Evolutionary conservation across 2,888 invertebrate genomes (phyloP), one percentile per base, ranked within the genome.

Genomic region (Coenonympha arcania): DNA sequence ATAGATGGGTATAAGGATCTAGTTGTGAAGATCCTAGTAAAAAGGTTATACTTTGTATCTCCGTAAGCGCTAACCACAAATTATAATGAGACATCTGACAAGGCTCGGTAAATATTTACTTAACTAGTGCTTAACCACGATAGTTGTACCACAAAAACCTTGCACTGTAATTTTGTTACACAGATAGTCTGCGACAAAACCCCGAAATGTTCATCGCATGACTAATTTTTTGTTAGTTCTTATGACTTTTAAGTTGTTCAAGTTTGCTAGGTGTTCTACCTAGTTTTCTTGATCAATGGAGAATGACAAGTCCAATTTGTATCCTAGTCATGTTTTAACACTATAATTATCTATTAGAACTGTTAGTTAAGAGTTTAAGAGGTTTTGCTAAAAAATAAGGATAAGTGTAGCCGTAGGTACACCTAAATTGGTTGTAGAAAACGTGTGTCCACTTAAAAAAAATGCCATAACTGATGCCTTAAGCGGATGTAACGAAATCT

Each of bases 401-500:
- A n/a, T n/a, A n/a, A n/a, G n/a, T n/a, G n/a, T n/a, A n/a, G n/a
- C n/a, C n/a, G n/a, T n/a, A n/a, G n/a, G n/a, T n/a, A n/a, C n/a
- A n/a, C n/a, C n/a, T n/a, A n/a, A n/a, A n/a, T n/a, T n/a, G n/a
- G n/a, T n/a, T n/a, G n/a, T n/a, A n/a, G n/a, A n/a, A n/a, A n/a
- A 24, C 24, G 24, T 6, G 9, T 2, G 24, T 24, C n/a, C n/a
- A n/a, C n/a, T n/a, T n/a, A n/a, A 22, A 24, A 26, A 40, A 24
- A 26, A 13, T 15, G 22, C 24, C 15, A 24, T 22, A 24, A 15
- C 2, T 4, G 13, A 15, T 15, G 15, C 9, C 16, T 16, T 15
- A 40, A 44, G 79, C 82, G 84, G 84, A 83, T 75, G 78, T 76
- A 66, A 63, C 60, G 69, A 41, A 30, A 40, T 41, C 45, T 49